Percentiles rank a stretch among this genome's conserved stretches.
Evolutionary conservation across 2,797 vertebrate genomes (phyloP).

Genomic region (Gymnothorax reevesii): DNA sequence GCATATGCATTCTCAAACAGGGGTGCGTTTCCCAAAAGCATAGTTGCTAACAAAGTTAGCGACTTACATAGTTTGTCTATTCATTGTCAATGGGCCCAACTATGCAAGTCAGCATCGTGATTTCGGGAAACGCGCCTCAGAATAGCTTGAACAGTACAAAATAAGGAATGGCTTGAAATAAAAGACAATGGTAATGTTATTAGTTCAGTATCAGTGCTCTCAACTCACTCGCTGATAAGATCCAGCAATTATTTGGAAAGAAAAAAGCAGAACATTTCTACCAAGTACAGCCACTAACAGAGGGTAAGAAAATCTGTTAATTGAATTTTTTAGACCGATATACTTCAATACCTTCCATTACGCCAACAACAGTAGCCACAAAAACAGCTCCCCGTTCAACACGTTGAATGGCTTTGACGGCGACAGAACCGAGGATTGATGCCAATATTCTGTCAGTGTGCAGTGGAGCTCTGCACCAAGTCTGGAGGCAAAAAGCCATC

Average conservation of each 20-base stretch:
- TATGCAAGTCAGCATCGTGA: too few relatives aligned
- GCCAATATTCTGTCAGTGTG: neutral
- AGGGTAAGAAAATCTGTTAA: neutral
- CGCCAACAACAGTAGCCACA: neutral
- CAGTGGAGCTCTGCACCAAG: neutral
- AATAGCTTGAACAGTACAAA: neutral
- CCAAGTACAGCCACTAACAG: neutral
- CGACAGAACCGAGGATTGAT: neutral
- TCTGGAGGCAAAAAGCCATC: neutral
- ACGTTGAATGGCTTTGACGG: neutral
- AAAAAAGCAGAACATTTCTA: neutral
- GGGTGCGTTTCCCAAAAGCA: neutral
- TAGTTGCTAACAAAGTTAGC: too few relatives aligned
- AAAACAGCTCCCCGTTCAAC: constrained; percentile 1
- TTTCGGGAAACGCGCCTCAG: too few relatives aligned
- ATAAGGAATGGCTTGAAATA: neutral
- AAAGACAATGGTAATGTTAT: neutral
- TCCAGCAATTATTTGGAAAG: neutral
- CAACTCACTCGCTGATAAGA: neutral
- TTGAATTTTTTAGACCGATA: constrained; percentile 6
- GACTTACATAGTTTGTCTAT: too few relatives aligned
- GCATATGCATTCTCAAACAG: too few relatives aligned
- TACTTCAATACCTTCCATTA: neutral
- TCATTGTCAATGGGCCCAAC: too few relatives aligned
- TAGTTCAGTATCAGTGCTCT: neutral